phyloP scores from a whole-genome alignment of 2,113 vertebrate genomes.

The Ranitomeya variabilis region DNA sequence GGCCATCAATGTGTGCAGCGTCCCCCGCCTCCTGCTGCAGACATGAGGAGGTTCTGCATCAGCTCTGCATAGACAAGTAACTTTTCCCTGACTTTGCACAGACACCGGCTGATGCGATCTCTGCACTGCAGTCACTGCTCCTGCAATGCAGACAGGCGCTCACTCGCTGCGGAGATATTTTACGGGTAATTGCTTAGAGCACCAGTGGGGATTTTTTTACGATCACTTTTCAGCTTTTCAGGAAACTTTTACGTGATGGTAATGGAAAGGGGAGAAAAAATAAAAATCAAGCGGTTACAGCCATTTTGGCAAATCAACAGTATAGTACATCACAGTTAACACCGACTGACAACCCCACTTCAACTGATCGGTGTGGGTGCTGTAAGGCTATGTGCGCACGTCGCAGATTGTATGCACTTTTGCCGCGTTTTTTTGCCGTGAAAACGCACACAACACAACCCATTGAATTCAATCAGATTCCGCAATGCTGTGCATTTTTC shows the following conservation, averaged over 20 bases:
- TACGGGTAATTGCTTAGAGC: not conserved
- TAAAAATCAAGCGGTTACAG: not conserved
- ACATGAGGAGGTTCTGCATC: no score
- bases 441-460: no score
- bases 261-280: not conserved
- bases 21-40: no score
- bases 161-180: not conserved
- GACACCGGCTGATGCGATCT: not conserved
- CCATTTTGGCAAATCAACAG: not conserved
- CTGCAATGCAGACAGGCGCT: constrained; percentile 1
- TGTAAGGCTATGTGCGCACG: no score
- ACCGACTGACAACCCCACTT: not conserved
- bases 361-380: not conserved
- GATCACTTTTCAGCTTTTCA: not conserved
- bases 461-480: no score
- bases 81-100: not conserved
- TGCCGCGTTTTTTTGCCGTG: no score
- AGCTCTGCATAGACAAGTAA: not conserved
- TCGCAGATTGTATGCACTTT: no score
- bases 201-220: not conserved
- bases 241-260: not conserved
- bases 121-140: constrained; percentile 10
- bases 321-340: no score
- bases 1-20: no score
- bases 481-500: no score